These are phyloP conservation scores for Lamprologus sp. DNA, from an alignment of 2,113 vertebrate genomes.

Conservation along the genomic window DNA sequence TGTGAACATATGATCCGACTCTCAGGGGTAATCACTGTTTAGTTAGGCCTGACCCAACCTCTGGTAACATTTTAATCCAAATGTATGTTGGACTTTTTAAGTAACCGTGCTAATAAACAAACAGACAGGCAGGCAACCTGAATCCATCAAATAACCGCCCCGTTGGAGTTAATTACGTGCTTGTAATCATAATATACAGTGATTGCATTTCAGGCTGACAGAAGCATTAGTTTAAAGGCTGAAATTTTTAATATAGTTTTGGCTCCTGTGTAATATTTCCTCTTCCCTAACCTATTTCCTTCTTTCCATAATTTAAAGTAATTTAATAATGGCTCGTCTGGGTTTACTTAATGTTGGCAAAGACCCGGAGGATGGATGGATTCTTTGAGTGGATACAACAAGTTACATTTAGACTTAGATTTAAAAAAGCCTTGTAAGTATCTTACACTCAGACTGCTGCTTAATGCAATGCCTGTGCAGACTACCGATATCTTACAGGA, in stretches of 20 bases:
- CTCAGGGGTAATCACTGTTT: not conserved
- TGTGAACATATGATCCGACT: not conserved
- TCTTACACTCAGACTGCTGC: not conserved
- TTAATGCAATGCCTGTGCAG: not conserved
- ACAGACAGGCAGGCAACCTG: not conserved
- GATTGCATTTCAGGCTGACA: not conserved
- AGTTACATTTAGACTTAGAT: not conserved
- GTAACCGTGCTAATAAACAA: not conserved
- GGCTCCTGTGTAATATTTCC: not conserved
- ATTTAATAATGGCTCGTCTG: not conserved
- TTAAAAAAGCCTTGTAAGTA: not conserved
- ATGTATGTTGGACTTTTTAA: not conserved
- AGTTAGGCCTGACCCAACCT: not conserved
- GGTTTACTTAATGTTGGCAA: not conserved
- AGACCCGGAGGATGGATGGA: not conserved
- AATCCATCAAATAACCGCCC: not conserved
- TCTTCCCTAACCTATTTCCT: not conserved
- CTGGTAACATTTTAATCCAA: not conserved
- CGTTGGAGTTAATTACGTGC: not conserved
- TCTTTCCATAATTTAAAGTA: not conserved
- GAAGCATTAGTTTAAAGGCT: not conserved
- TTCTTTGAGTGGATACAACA: not conserved
- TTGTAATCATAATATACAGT: not conserved
- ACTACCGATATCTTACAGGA: not conserved
- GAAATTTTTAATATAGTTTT: not conserved